These are phyloP conservation scores for Erebia epiphron DNA, from an alignment of 2,888 invertebrate species.

Conservation along the genomic window DNA sequence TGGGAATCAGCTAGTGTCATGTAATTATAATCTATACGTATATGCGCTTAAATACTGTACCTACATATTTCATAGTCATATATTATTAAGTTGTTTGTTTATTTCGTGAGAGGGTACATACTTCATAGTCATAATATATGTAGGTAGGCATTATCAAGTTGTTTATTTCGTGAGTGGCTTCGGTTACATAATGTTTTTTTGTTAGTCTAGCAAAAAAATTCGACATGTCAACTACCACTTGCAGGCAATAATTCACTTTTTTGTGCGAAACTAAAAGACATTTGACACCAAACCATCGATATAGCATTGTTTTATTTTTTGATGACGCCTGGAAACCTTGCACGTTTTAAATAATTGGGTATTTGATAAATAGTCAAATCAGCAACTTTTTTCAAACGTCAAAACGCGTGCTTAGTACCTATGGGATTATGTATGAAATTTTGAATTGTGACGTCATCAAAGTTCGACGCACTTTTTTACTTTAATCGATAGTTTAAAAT, in stretches of 20 bases:
- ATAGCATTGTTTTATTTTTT: not conserved
- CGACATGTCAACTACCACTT: conserved; percentile 11
- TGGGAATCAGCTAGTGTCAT: too few relatives aligned
- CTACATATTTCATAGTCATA: too few relatives aligned
- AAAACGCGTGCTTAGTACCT: too few relatives aligned
- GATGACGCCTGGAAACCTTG: conserved; percentile 6
- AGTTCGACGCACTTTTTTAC: too few relatives aligned
- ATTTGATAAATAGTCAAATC: too few relatives aligned
- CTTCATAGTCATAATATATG: too few relatives aligned
- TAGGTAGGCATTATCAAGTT: not conserved
- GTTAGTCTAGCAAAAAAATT: not conserved
- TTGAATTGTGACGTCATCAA: too few relatives aligned
- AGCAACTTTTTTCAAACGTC: too few relatives aligned
- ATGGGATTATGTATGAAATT: too few relatives aligned
- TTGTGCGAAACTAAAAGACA: not conserved
- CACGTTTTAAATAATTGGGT: not conserved
- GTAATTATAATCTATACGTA: too few relatives aligned
- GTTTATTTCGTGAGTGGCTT: not conserved
- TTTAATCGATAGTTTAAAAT: too few relatives aligned
- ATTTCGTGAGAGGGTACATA: not conserved
- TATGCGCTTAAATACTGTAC: too few relatives aligned
- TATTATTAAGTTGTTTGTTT: not conserved
- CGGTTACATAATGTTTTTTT: not conserved
- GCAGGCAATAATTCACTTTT: conserved; percentile 7
- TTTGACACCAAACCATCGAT: conserved; percentile 8